phyloP scores from a whole-genome alignment of 2,888 invertebrate genomes.

The Phymatocera aterrima region DNA sequence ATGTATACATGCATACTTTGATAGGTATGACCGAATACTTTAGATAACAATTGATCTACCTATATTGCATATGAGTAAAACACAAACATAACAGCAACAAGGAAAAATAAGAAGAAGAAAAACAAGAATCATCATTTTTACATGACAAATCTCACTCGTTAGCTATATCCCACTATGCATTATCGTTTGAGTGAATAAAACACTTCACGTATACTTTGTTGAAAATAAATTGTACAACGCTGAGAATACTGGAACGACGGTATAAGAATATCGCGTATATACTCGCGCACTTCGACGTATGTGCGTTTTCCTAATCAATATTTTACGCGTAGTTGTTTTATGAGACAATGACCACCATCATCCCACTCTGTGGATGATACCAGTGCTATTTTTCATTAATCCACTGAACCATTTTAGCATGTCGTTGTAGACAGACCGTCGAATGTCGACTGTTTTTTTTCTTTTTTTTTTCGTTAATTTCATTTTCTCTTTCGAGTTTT shows the following conservation, averaged over 20 bases:
- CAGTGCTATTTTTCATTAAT: conserved; percentile 26
- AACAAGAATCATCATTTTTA: neutral
- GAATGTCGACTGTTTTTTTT: conserved; percentile 16
- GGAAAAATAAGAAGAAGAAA: neutral
- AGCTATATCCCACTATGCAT: neutral
- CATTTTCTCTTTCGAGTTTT: neutral
- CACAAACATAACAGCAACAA: too few relatives aligned
- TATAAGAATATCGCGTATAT: conserved; percentile 3
- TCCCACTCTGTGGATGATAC: too few relatives aligned
- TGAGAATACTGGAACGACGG: too few relatives aligned
- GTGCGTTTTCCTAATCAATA: conserved; percentile 13
- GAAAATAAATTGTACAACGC: too few relatives aligned
- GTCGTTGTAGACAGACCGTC: neutral
- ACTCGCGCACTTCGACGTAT: neutral
- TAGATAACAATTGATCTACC: neutral
- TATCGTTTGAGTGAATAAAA: neutral
- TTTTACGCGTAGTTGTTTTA: conserved; percentile 17
- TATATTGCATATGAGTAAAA: too few relatives aligned
- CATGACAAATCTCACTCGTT: conserved; percentile 13
- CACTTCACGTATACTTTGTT: too few relatives aligned
- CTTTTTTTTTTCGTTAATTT: conserved; percentile 42
- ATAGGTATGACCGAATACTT: neutral
- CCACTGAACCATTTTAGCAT: neutral
- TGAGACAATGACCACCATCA: conserved; percentile 34
- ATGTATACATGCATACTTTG: too few relatives aligned